Base-by-base conservation (phyloP, 1,140 invertebrate genomes). In the Drosophila hydei region DNA sequence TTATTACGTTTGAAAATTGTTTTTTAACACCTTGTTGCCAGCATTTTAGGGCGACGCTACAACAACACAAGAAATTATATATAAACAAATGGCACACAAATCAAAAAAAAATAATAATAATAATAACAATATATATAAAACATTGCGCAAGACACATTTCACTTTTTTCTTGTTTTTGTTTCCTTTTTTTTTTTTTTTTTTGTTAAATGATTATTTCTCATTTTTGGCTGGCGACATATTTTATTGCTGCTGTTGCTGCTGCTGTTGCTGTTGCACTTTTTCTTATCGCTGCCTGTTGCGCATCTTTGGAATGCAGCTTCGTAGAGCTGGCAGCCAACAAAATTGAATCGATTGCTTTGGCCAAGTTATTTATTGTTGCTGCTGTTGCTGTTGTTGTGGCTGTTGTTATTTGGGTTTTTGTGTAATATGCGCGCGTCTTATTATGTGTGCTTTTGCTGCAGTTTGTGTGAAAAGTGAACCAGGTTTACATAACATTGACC, bases 401-500 rank as follows among this genome's bases (percentile, higher is more conserved):
- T 16, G 48, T 9, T 51, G 81, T 83, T 87, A 83, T 87, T 87
- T 85, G 63, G 81, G 81, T 81, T 87, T 88, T 87, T 87, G 83
- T 88, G 81, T 87, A 88, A 87, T 87, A 88, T 79, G 75, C 72
- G 73, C 30, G 60, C 65, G 63, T 33, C 62, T 71, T 77, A 74
- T 81, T 81, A 78, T 81, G 79, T 70, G 54, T 45, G 52, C 36
- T 72, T 14, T 59, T 60, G 76, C 70, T 72, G 72, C 58, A 36
- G 30, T 73, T 67, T 70, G 68, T 68, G 70, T 45, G 51, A 81
- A 87, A 87, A 88, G 83, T 87, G 83, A 87, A 87, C 83, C 83
- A 87, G 78, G 83, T 88, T 87, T 87, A 88, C 83, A 87, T 87
- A 87, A 87, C 83, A 87, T 87, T 87, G 83, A 87, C 83, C 83